phyloP scores from a whole-genome alignment of 2,113 vertebrate genomes.

The Jacana jacana region DNA sequence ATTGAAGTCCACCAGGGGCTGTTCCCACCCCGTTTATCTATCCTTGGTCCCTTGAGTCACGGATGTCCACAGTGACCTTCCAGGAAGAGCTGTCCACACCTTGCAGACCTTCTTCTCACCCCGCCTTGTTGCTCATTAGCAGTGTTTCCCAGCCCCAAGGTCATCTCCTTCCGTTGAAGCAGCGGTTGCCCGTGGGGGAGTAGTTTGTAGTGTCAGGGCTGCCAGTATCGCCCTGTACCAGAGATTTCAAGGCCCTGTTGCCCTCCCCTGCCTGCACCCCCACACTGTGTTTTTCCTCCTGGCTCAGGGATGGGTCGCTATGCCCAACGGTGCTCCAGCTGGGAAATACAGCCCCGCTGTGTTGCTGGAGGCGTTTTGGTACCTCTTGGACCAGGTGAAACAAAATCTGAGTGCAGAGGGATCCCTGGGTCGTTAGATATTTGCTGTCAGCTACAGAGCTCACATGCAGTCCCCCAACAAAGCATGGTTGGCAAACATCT shows the following conservation, averaged over 20 bases:
- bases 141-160: background rate
- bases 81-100: background rate
- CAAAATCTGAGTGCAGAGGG: background rate
- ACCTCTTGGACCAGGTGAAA: background rate
- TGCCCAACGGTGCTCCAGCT: background rate
- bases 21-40: accelerated
- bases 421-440: accelerated
- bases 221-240: accelerated
- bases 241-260: background rate
- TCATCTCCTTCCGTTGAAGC: background rate
- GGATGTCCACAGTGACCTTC: accelerated
- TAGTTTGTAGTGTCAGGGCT: accelerated
- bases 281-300: background rate
- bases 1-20: background rate
- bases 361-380: background rate
- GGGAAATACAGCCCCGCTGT: background rate
- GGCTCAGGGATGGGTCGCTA: background rate
- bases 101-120: background rate
- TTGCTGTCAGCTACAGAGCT: background rate
- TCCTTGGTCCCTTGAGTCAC: accelerated
- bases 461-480: background rate
- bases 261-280: background rate
- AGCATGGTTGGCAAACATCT: background rate
- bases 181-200: background rate
- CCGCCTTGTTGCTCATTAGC: accelerated